These are phyloP conservation scores for Drosophila pseudotalamancana DNA, from an alignment of 2,888 invertebrate genomes.

Conservation along the genomic window DNA sequence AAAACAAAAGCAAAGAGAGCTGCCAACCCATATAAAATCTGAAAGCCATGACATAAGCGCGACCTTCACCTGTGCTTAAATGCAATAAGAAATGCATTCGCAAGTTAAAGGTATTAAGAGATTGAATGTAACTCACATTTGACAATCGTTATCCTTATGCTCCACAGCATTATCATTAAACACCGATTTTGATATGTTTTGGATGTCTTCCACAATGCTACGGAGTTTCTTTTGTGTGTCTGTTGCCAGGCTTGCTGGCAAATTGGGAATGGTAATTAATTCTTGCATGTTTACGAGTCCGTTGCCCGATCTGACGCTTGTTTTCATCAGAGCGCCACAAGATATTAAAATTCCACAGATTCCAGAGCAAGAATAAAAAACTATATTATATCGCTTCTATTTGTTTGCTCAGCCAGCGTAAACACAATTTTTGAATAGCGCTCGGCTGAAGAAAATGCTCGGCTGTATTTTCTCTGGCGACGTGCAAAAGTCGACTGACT, in stretches of 20 bases:
- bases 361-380: conserved; percentile 64
- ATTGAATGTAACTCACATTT: conserved; percentile 38
- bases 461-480: conserved; percentile 31
- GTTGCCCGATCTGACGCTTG: conserved; percentile 41
- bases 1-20: conserved; percentile 9
- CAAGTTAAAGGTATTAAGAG: not conserved
- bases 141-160: conserved; percentile 14
- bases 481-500: conserved; percentile 57
- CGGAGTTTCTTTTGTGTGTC: conserved; percentile 41
- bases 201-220: conserved; percentile 54
- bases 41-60: conserved; percentile 45
- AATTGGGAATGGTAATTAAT: conserved; percentile 52
- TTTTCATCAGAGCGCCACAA: conserved; percentile 34
- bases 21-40: conserved; percentile 15
- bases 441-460: conserved; percentile 1
- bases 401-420: conserved; percentile 42
- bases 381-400: conserved; percentile 44
- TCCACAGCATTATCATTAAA: conserved; percentile 31
- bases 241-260: conserved; percentile 39
- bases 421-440: conserved; percentile 39
- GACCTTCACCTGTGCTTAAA: conserved; percentile 33
- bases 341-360: conserved; percentile 72
- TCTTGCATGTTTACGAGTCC: conserved; percentile 67
- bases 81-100: not conserved
- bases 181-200: conserved; percentile 41